Base-by-base conservation (phyloP, 2,113 vertebrate genomes). In the Pluvialis apricaria region DNA sequence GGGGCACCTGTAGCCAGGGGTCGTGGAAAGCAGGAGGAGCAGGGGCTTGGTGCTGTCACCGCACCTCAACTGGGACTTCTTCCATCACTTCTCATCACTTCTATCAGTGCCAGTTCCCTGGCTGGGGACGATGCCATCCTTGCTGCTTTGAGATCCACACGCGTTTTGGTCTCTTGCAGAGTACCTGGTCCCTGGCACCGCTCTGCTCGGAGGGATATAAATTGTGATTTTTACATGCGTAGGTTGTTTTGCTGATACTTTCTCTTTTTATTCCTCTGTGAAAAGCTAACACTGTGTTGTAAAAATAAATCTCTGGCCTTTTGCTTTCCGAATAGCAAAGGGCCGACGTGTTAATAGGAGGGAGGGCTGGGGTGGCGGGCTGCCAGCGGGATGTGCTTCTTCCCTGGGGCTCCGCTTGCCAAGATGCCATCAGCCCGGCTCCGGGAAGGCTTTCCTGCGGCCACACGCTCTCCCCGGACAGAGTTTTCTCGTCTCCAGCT, bases 281-380 rank as follows among this genome's bases (percentile, higher is more conserved):
- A 54, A 71, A 65, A 66, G 36, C 82, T n/a, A 65, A 76, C 3
- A 1, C 57, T 15, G 13, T 21, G 68, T 76, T 68, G 82, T 81
- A 77, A 71, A 91, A 94, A 77, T 72, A 90, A 84, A 84, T 87
- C 82, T 42, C 52, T 57, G 79, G 72, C 89, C 68, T 92, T 79
- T 55, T 52, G 62, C 82, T 90, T 90, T 64, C 57, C 2, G 5
- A 70, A 61, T 25, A 80, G 62, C 68, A 16, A 52, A 90, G 69
- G 86, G 73, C 29, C 36, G 4, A 42, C 1, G 4, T 58, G 78
- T 80, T 62, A 70, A 80, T 72, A 12, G 86, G 73, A 34, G 80
- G 88, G 75, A 92, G 78, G 85, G 55, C 54, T 38, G 70, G 40
- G 34, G 19, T 91, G 88, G 94, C 40, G 0, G 18, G 66, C 40